phyloP scores from a whole-genome alignment of 1,140 invertebrate species.

The Andrena cerasifolii region DNA sequence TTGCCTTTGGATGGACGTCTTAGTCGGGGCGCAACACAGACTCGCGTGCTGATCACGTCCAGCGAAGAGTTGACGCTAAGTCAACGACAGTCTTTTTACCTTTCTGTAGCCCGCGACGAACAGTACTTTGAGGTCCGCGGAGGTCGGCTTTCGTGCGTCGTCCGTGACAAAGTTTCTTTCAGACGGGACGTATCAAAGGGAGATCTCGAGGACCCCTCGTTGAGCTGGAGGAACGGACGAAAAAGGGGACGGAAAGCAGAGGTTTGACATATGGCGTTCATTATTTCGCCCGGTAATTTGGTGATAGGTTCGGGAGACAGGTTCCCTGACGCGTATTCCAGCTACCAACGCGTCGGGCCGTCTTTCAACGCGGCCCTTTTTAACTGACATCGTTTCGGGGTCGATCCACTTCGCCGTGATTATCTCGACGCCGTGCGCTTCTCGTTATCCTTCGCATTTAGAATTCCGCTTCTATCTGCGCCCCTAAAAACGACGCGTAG shows the following conservation, averaged over 20 bases:
- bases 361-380: slow-evolving; percentile 34
- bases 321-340: neutral
- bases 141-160: neutral
- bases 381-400: slow-evolving; percentile 9
- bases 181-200: neutral
- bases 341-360: neutral
- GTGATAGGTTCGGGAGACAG: neutral
- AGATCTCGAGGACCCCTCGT: neutral
- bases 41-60: neutral
- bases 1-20: neutral
- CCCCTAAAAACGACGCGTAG: neutral
- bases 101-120: too few species aligned
- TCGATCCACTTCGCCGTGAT: slow-evolving; percentile 16
- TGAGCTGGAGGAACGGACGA: neutral
- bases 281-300: neutral
- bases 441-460: neutral
- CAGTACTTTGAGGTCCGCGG: neutral
- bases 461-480: neutral
- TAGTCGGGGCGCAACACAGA: too few species aligned
- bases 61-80: neutral
- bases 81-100: neutral
- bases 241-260: too few species aligned
- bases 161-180: neutral
- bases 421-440: slow-evolving; percentile 2
- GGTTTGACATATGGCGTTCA: neutral